These are phyloP conservation scores for Pristionchus fissidentatus DNA, from an alignment of 2,888 invertebrate genomes.

Conservation along the genomic window DNA sequence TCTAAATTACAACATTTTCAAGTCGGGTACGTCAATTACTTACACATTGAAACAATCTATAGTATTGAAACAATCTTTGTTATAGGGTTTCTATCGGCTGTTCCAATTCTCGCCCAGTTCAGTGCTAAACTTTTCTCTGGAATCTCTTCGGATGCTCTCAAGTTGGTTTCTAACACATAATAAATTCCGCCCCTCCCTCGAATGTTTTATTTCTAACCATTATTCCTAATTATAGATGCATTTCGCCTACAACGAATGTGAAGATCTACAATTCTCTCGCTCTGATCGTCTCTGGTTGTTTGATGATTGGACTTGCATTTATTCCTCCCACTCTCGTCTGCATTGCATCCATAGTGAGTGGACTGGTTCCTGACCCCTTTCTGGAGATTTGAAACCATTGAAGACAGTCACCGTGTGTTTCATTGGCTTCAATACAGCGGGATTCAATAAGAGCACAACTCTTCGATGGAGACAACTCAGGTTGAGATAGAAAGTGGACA, in stretches of 20 bases:
- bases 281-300: conserved; percentile 53
- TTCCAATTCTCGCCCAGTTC: conserved; percentile 60
- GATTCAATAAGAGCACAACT: conserved; percentile 61
- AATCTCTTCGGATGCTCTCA: conserved; percentile 54
- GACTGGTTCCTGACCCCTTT: not conserved
- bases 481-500: not conserved
- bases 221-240: conserved; percentile 48
- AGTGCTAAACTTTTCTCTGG: conserved; percentile 54
- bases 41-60: not conserved
- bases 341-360: conserved; percentile 54
- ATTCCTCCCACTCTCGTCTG: conserved; percentile 52
- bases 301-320: conserved; percentile 56
- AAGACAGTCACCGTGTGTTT: conserved; percentile 59
- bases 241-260: conserved; percentile 54
- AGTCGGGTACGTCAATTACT: conserved; percentile 47
- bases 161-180: too few relatives aligned
- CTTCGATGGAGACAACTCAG: conserved; percentile 58
- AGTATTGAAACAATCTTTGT: too few relatives aligned
- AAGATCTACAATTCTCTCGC: conserved; percentile 57
- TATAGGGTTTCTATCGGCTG: conserved; percentile 57
- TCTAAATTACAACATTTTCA: conserved; percentile 57
- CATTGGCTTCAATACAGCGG: conserved; percentile 58
- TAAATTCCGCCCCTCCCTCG: too few relatives aligned
- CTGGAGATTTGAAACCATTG: too few relatives aligned
- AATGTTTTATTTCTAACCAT: not conserved